Evolutionary conservation across 1,140 invertebrate species (phyloP).

Genomic region (Galleria mellonella): DNA sequence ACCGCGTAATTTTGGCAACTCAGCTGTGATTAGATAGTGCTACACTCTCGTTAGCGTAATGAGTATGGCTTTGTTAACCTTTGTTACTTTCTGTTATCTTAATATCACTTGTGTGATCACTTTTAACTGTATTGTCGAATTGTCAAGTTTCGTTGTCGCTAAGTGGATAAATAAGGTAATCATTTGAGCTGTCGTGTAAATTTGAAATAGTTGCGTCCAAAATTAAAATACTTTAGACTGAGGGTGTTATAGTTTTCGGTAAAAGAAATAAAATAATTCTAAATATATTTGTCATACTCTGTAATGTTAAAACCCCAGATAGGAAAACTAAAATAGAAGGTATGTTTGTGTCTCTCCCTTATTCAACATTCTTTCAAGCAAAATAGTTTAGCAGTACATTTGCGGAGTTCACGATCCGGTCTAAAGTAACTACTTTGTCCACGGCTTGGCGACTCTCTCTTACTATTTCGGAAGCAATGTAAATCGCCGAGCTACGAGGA

Average conservation of each 20-base stretch:
- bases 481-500: constrained; percentile 60
- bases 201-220: too few relatives aligned
- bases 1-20: constrained; percentile 66
- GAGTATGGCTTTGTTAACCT: constrained; percentile 57
- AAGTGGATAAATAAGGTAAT: too few relatives aligned
- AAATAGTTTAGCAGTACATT: constrained; percentile 2
- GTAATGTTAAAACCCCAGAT: too few relatives aligned
- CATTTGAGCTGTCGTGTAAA: too few relatives aligned
- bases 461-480: constrained; percentile 67
- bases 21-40: constrained; percentile 67
- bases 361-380: neutral
- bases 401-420: constrained; percentile 2
- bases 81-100: constrained; percentile 28
- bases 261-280: too few relatives aligned
- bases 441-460: neutral
- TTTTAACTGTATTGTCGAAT: neutral
- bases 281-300: too few relatives aligned
- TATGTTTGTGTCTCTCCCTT: neutral
- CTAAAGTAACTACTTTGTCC: neutral
- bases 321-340: too few relatives aligned
- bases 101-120: constrained; percentile 15
- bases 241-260: too few relatives aligned
- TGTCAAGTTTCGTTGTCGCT: too few relatives aligned
- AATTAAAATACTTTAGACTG: too few relatives aligned
- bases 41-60: constrained; percentile 63